Conservation (phyloP, 1,140 invertebrate species). For the Delia radicum region DNA sequence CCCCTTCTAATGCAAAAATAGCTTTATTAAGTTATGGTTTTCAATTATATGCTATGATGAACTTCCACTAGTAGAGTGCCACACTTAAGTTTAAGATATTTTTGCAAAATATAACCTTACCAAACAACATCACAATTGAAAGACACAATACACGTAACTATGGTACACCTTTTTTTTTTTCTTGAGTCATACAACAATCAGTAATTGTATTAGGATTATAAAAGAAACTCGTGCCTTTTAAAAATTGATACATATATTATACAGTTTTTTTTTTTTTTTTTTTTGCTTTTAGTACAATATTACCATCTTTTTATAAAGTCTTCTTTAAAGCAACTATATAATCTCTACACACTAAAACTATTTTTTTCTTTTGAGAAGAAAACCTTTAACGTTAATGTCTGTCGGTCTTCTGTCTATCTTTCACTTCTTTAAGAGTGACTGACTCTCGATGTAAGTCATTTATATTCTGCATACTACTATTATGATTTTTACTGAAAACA, state of each 20-base stretch:
- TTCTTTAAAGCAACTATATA: background rate
- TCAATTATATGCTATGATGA: constrained; percentile 1
- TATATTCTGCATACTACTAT: background rate
- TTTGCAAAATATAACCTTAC: background rate
- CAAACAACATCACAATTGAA: background rate
- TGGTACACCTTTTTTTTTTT: background rate
- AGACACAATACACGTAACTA: background rate
- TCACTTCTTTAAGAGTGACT: background rate
- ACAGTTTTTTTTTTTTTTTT: background rate
- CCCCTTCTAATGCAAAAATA: constrained; percentile 1
- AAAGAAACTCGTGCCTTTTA: constrained; percentile 1
- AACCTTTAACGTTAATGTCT: background rate
- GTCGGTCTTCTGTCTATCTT: background rate
- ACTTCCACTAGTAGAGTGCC: background rate
- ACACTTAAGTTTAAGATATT: background rate
- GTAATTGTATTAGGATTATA: background rate
- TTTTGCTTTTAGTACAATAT: background rate
- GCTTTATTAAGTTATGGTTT: constrained; percentile 4
- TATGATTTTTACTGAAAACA: background rate
- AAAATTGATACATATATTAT: constrained; percentile 5
- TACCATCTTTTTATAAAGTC: background rate
- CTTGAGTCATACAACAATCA: background rate
- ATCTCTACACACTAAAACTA: background rate
- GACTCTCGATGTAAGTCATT: background rate
- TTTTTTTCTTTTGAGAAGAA: background rate